Evolutionary conservation across 2,113 vertebrate genomes (phyloP).

Genomic region (Sylvicapra grimmia): DNA sequence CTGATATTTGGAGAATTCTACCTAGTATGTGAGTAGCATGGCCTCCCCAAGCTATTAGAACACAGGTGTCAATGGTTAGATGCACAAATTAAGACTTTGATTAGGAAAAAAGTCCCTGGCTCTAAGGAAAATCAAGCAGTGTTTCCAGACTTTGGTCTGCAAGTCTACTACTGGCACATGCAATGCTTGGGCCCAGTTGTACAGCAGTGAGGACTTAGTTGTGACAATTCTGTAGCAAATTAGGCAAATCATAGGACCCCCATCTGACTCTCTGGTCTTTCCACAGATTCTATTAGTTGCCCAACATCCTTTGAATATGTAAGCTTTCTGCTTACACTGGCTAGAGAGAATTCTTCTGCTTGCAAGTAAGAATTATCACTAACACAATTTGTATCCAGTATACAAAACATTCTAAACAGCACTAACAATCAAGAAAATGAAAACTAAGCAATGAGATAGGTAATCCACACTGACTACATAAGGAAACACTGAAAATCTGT

Average conservation of each 20-base stretch:
- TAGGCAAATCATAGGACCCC: not conserved
- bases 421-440: not conserved
- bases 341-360: not conserved
- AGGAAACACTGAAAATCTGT: not conserved
- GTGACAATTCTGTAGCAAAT: not conserved
- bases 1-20: not conserved
- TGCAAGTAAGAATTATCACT: not conserved
- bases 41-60: not conserved
- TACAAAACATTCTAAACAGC: not conserved
- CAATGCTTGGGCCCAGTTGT: not conserved
- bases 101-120: not conserved
- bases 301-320: not conserved
- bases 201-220: not conserved
- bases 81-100: not conserved
- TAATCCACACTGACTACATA: not conserved
- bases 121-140: not conserved
- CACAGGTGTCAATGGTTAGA: not conserved
- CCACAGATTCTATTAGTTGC: not conserved
- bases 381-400: not conserved
- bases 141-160: not conserved
- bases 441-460: not conserved
- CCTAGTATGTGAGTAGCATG: not conserved
- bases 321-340: not conserved
- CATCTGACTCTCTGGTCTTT: not conserved
- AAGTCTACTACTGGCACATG: not conserved